These are phyloP conservation scores for Stenodema calcarata DNA, from an alignment of 2,888 invertebrate species.

Conservation along the genomic window DNA sequence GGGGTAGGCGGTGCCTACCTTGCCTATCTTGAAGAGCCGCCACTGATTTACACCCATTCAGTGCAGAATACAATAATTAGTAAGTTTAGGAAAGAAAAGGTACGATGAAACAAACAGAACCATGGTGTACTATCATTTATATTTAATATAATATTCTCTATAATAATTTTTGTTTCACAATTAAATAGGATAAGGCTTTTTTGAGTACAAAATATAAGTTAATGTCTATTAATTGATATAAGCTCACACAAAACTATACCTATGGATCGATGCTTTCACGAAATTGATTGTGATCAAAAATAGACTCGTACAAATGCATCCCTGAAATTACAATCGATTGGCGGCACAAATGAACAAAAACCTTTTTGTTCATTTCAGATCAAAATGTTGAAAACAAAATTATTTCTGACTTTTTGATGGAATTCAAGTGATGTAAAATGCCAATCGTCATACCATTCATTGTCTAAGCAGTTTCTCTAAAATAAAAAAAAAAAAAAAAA, in stretches of 20 bases:
- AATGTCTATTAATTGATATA: slow-evolving; percentile 2
- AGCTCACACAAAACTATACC: slow-evolving; percentile 4
- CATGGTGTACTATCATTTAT: background rate
- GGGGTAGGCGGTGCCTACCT: too few species aligned
- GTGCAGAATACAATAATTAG: too few species aligned
- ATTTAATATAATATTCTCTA: background rate
- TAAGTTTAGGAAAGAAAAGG: too few species aligned
- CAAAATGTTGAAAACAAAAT: too few species aligned
- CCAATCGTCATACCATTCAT: background rate
- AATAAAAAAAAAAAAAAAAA: too few species aligned
- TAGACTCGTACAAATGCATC: background rate
- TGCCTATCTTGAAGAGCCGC: too few species aligned
- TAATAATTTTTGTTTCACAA: background rate
- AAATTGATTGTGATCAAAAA: background rate
- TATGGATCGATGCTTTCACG: background rate
- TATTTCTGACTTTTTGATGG: too few species aligned
- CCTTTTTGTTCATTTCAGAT: too few species aligned
- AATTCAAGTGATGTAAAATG: too few species aligned
- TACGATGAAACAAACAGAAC: background rate
- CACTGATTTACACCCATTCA: too few species aligned
- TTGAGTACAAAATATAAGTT: slow-evolving; percentile 14
- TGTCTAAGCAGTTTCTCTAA: background rate
- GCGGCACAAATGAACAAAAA: background rate
- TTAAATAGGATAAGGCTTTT: background rate
- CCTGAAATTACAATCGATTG: background rate